These are phyloP conservation scores for Alca torda DNA, from an alignment of 2,797 vertebrate genomes.

Conservation along the genomic window DNA sequence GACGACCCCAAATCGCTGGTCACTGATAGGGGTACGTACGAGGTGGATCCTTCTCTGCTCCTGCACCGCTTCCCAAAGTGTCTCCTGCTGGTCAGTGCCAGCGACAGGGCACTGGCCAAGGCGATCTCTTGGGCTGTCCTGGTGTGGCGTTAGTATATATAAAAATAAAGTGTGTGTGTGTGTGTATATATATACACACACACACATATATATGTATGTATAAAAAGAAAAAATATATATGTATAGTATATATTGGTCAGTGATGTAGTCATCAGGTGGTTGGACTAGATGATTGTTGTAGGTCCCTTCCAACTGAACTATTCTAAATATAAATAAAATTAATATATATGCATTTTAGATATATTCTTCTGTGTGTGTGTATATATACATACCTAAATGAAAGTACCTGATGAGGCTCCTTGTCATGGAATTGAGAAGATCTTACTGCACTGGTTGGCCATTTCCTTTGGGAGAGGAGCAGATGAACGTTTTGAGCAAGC, in stretches of 20 bases:
- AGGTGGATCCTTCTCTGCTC: background rate
- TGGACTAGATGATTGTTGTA: background rate
- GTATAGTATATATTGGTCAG: background rate
- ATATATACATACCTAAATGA: background rate
- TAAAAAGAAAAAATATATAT: fast-evolving
- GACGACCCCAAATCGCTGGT: background rate
- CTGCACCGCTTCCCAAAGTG: background rate
- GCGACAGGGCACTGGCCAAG: background rate
- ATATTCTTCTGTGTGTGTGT: too few relatives aligned
- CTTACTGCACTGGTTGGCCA: fast-evolving
- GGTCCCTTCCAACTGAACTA: background rate
- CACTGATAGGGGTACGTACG: fast-evolving
- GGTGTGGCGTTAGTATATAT: background rate
- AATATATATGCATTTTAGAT: background rate
- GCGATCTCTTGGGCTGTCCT: background rate
- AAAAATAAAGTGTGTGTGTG: background rate
- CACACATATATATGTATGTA: too few relatives aligned
- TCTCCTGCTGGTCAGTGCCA: background rate
- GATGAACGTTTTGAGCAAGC: background rate
- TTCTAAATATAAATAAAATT: background rate
- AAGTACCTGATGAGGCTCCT: background rate
- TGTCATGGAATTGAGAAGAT: background rate
- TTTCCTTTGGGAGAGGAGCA: background rate
- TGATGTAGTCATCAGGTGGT: background rate
- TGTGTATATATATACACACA: too few relatives aligned